phyloP scores from a whole-genome alignment of 2,888 invertebrate species.

The Caradrina kadenii region DNA sequence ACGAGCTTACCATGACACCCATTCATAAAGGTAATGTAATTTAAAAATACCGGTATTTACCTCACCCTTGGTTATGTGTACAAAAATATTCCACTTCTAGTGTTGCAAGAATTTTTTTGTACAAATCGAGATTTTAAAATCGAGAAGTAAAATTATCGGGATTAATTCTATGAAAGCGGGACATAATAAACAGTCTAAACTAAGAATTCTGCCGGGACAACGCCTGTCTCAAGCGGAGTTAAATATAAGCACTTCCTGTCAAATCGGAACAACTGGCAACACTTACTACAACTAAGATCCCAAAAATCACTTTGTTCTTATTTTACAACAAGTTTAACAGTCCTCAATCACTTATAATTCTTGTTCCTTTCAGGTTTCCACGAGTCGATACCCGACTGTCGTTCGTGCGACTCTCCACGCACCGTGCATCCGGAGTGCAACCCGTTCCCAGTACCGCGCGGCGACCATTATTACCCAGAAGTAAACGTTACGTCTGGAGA shows the following conservation, averaged over 20 bases:
- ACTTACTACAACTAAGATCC: no score
- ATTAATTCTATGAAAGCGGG: no score
- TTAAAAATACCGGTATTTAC: background rate
- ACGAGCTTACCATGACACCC: slow-evolving; percentile 98
- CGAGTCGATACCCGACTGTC: slow-evolving; percentile 97
- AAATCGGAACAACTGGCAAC: no score
- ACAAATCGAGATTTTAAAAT: no score
- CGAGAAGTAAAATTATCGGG: no score
- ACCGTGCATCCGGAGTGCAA: slow-evolving; percentile 98
- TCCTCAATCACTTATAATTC: background rate
- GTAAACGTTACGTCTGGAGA: slow-evolving; percentile 95
- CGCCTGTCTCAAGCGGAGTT: no score
- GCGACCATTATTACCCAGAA: slow-evolving; percentile 97
- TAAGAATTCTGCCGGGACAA: no score
- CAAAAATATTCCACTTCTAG: no score
- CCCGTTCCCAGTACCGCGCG: slow-evolving; percentile 96
- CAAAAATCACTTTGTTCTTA: background rate
- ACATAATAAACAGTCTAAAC: no score
- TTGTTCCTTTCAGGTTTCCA: slow-evolving; percentile 92
- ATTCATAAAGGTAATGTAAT: slow-evolving; percentile 93
- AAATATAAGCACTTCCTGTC: no score
- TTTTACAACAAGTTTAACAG: background rate
- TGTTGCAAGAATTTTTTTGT: no score
- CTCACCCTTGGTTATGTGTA: no score
- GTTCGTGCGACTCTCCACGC: slow-evolving; percentile 96